Percentiles rank a stretch among this genome's conserved stretches.
These are phyloP conservation scores for Decapterus maruadsi DNA, from an alignment of 2,797 vertebrate genomes.

Conservation along the genomic window DNA sequence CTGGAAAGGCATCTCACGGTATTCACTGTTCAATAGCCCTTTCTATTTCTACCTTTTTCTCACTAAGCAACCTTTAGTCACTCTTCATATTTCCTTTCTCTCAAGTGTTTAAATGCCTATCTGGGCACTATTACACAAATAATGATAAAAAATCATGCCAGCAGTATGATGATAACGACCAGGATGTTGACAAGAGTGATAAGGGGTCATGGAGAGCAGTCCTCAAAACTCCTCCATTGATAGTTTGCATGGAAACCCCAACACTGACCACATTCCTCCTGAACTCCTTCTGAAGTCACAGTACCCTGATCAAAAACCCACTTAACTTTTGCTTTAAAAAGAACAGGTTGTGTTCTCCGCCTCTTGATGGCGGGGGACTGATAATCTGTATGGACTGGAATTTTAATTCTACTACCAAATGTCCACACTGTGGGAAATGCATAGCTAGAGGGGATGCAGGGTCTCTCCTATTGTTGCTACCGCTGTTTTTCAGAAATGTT, in stretches of 20 bases:
- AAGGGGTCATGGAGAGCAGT: neutral
- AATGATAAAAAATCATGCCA: neutral
- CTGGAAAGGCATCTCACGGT: too few relatives aligned
- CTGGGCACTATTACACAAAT: neutral
- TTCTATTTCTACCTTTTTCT: neutral
- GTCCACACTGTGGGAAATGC: slow-evolving; percentile 22
- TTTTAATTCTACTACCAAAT: slow-evolving; percentile 39
- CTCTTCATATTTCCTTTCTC: neutral
- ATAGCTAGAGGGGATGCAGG: neutral
- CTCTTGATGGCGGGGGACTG: slow-evolving; percentile 1
- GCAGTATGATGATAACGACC: neutral
- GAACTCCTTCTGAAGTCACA: neutral
- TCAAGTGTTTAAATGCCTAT: neutral
- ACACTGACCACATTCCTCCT: slow-evolving; percentile 7
- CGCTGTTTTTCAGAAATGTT: neutral
- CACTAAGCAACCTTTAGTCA: neutral
- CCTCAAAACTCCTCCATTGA: neutral
- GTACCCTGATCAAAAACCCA: slow-evolving; percentile 6
- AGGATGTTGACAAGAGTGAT: neutral
- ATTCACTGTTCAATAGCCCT: neutral
- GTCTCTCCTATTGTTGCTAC: slow-evolving; percentile 8
- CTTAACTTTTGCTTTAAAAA: slow-evolving; percentile 18
- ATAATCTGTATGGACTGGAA: slow-evolving; percentile 32
- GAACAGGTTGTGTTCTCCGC: slow-evolving; percentile 27
- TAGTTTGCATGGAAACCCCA: neutral